Evolutionary conservation across 1,140 invertebrate species (phyloP).

Genomic region (Maniola jurtina): DNA sequence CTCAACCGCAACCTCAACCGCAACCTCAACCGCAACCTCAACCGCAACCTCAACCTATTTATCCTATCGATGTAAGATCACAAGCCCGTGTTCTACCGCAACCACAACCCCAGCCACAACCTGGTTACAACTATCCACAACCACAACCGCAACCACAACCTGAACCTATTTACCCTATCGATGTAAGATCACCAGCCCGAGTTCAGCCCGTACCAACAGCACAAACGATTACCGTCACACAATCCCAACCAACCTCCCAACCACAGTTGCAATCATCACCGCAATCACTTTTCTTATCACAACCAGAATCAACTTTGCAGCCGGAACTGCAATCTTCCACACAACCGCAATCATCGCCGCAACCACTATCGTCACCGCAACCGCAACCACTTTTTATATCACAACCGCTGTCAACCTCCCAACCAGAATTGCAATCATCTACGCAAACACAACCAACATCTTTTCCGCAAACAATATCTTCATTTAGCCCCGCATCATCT

Average conservation of each 20-base stretch:
- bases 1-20: not conserved
- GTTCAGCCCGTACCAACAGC: not conserved
- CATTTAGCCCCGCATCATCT: conserved; percentile 2
- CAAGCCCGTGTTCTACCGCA: not conserved
- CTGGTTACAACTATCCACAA: conserved; percentile 13
- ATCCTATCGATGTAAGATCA: not conserved
- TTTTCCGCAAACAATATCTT: not conserved
- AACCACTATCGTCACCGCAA: conserved; percentile 13
- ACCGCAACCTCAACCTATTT: not conserved
- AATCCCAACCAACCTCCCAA: conserved; percentile 26
- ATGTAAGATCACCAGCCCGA: not conserved
- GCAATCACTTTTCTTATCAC: conserved; percentile 10
- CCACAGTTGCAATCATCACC: conserved; percentile 14
- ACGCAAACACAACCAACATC: not conserved
- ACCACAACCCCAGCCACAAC: not conserved
- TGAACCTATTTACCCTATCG: not conserved
- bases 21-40: not conserved
- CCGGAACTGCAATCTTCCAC: conserved; percentile 20
- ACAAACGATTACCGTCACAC: conserved; percentile 14
- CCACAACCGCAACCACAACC: conserved; percentile 7
- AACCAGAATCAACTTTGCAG: conserved; percentile 1
- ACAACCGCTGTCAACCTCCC: conserved; percentile 15
- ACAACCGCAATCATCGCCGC: not conserved
- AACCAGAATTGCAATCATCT: conserved; percentile 17
- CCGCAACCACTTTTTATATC: conserved; percentile 20